A percentile compares a stretch with the other conserved stretches of the same genome.
Evolutionary conservation across 2,797 vertebrate species (phyloP).

Genomic region (Gallinago nigripennis): DNA sequence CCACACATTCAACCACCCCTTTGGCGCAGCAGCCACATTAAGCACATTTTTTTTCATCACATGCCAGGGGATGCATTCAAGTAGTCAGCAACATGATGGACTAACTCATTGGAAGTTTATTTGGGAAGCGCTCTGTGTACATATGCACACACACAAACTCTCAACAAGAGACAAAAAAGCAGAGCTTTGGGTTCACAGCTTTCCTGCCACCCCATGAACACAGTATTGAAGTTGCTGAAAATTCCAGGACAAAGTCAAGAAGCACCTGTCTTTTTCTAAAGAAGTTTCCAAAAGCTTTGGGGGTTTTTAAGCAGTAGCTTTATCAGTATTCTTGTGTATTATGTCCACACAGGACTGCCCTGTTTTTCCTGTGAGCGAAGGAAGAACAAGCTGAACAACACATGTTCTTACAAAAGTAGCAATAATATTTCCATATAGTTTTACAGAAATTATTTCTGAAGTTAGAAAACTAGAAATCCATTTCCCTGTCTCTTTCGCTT

Average conservation of each 20-base stretch:
- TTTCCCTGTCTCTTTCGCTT: not conserved
- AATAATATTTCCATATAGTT: not conserved
- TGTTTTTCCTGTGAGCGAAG: not conserved
- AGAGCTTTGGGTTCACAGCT: not conserved
- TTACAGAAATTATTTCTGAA: not conserved
- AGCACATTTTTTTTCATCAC: not conserved
- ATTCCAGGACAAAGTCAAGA: not conserved
- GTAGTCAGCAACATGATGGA: not conserved
- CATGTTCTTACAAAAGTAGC: not conserved
- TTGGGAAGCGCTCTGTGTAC: not conserved
- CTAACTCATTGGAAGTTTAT: not conserved
- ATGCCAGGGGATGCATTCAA: not conserved
- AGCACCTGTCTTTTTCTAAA: not conserved
- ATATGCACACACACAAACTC: not conserved
- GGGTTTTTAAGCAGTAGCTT: not conserved
- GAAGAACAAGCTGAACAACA: not conserved
- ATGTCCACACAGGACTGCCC: not conserved
- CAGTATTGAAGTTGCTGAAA: not conserved
- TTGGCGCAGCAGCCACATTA: not conserved
- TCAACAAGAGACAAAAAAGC: not conserved
- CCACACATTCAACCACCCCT: not conserved
- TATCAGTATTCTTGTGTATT: not conserved
- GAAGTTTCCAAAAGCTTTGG: not conserved
- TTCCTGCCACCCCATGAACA: not conserved
- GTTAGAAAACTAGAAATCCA: not conserved